Base-by-base conservation (phyloP, 1,140 invertebrate genomes). In the Neodiprion virginianus region DNA sequence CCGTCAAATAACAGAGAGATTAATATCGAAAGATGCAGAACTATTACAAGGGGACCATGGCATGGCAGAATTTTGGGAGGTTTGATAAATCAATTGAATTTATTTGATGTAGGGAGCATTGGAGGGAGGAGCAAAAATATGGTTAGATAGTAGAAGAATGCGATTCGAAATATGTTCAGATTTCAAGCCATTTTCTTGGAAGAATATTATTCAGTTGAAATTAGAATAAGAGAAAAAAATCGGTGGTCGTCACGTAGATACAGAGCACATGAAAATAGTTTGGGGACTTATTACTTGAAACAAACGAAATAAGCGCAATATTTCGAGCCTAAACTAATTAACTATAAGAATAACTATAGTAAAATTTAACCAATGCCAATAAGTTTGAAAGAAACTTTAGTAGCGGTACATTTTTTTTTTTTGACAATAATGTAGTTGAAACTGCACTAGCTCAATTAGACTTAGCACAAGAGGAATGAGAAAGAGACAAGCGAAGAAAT, bases 361-460 rank as follows among this genome's bases (percentile, higher is more conserved):
- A 73, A 75, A 14, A 53, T 77, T 8, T 67, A 77, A 66, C 76
- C 75, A 68, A 53, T 77, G 48, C 74, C 77, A 67, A 68, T 21
- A 14, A 49, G 70, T 9, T 48, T 78, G 9, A 70, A 70, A 21
- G 66, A 75, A 75, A 3, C 50, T 48, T 67, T 78, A 21, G 74
- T 67, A 7, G 21, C 74, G 1, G 48, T 78, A 40, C 47, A 76
- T 68, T 76, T 50, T 74, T 21, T 21, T 17, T 21, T 21, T n/a
- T 11, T 2, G 48, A 72, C 40, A 48, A 65, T n/a, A 73, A 73
- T 7, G 50, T 68, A 72, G 48, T 40, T 40, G 1, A 40, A 5
- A 40, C 28, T 3, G 28, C 28, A 40, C 5, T 40, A 40, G 28
- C 28, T 3, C 28, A 40, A 5, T 40, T 40, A 40, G 28, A 40